Evolutionary conservation across 2,888 invertebrate genomes (phyloP).

Genomic region (Heliconius hortense): DNA sequence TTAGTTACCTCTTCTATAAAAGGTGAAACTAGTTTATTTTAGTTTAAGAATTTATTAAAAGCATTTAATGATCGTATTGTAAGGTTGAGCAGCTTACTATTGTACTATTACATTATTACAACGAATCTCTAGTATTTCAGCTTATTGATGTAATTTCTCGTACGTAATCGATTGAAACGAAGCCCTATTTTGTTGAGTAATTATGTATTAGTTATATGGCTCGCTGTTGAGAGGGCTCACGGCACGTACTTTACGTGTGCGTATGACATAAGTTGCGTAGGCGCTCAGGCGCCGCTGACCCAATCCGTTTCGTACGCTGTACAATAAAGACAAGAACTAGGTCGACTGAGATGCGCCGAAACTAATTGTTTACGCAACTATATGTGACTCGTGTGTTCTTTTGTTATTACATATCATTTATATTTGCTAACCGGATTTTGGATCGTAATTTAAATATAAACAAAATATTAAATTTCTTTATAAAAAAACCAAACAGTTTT

Average conservation of each 20-base stretch:
- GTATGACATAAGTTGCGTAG: slow-evolving; percentile 71
- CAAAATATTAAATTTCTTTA: neutral
- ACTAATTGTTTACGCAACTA: slow-evolving; percentile 64
- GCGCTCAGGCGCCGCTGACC: slow-evolving; percentile 63
- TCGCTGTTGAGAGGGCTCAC: slow-evolving; percentile 44
- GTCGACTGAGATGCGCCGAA: slow-evolving; percentile 72
- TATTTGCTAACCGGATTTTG: slow-evolving; percentile 10
- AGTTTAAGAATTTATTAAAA: neutral
- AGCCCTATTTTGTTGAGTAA: slow-evolving; percentile 42
- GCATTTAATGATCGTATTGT: neutral
- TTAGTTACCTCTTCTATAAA: slow-evolving; percentile 13
- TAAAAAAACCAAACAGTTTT: neutral
- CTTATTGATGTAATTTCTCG: slow-evolving; percentile 35
- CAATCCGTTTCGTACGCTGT: slow-evolving; percentile 60
- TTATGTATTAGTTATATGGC: slow-evolving; percentile 35
- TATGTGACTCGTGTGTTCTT: slow-evolving; percentile 41
- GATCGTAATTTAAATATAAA: neutral
- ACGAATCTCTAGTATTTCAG: slow-evolving; percentile 22
- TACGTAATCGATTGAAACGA: slow-evolving; percentile 39
- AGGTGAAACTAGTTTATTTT: slow-evolving; percentile 8
- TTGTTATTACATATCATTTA: slow-evolving; percentile 21
- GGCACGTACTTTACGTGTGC: slow-evolving; percentile 58
- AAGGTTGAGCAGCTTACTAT: neutral
- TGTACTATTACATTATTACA: slow-evolving; percentile 12
- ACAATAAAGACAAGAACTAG: slow-evolving; percentile 67